Conservation (phyloP, 37 sponge, comb jelly and placozoan species). For the Tethya wilhelma region DNA sequence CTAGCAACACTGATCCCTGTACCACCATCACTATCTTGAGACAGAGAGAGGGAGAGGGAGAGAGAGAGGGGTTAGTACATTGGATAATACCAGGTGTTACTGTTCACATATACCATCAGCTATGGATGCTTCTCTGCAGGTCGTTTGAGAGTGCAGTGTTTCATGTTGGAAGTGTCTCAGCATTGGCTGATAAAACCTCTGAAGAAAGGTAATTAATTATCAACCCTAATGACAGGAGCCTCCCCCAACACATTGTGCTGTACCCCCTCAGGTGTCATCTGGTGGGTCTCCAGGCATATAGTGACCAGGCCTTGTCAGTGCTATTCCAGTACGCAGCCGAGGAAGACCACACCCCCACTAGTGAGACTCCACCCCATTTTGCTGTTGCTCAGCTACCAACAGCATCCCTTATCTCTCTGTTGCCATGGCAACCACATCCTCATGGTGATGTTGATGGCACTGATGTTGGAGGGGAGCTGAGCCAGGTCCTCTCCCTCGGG, state of each 20-base stretch:
- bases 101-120: neutral
- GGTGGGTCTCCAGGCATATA: constrained; percentile 11
- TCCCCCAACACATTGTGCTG: neutral
- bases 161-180: constrained; percentile 1
- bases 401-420: neutral
- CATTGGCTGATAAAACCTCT: neutral
- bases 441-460: neutral
- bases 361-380: neutral
- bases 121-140: neutral
- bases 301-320: constrained; percentile 25
- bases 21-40: too few species aligned
- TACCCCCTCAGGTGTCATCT: constrained; percentile 8
- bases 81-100: neutral
- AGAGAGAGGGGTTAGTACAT: neutral
- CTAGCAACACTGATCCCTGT: too few species aligned
- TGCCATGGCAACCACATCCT: neutral
- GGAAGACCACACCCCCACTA: neutral
- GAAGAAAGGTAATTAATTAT: constrained; percentile 5
- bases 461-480: constrained; percentile 43
- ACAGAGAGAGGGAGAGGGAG: neutral
- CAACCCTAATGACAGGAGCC: neutral
- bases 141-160: neutral
- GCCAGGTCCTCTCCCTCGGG: constrained; percentile 30
- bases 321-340: constrained; percentile 14
- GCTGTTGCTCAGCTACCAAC: constrained; percentile 45